These are phyloP conservation scores for Eudorcas thomsonii DNA, from an alignment of 2,113 vertebrate species.

Conservation along the genomic window DNA sequence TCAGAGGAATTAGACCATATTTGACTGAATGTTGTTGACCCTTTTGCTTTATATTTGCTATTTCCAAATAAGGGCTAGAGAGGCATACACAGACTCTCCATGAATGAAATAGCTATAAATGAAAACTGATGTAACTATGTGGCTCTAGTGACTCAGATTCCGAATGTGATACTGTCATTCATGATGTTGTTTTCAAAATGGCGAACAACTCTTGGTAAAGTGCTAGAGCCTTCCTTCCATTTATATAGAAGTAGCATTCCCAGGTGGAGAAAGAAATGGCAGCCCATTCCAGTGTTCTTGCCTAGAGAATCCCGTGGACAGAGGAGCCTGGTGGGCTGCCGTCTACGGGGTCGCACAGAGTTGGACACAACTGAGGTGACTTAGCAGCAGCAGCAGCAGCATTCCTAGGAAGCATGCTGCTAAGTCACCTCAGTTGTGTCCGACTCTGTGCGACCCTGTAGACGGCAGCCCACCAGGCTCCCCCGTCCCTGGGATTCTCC, in stretches of 20 bases:
- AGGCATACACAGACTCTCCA: not conserved
- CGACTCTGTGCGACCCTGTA: too few species aligned
- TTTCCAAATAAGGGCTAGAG: not conserved
- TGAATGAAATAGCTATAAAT: not conserved
- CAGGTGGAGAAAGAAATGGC: not conserved
- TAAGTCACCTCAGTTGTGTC: too few species aligned
- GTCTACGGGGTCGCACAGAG: not conserved
- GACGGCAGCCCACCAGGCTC: too few species aligned
- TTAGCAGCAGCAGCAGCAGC: not conserved
- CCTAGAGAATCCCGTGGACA: not conserved
- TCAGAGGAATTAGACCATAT: not conserved
- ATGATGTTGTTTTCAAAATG: not conserved
- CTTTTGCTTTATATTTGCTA: not conserved
- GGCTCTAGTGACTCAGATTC: not conserved
- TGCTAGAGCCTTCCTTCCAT: not conserved
- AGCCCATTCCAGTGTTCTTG: not conserved
- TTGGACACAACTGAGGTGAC: not conserved
- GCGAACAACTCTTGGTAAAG: not conserved
- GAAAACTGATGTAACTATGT: not conserved
- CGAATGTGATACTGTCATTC: rapidly evolving
- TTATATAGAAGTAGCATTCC: not conserved
- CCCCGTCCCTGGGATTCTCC: too few species aligned
- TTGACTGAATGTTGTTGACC: not conserved
- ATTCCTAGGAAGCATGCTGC: not conserved
- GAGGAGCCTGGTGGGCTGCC: not conserved